Evolutionary conservation across 2,797 vertebrate species (phyloP).

Genomic region (Sebastolobus alascanus): DNA sequence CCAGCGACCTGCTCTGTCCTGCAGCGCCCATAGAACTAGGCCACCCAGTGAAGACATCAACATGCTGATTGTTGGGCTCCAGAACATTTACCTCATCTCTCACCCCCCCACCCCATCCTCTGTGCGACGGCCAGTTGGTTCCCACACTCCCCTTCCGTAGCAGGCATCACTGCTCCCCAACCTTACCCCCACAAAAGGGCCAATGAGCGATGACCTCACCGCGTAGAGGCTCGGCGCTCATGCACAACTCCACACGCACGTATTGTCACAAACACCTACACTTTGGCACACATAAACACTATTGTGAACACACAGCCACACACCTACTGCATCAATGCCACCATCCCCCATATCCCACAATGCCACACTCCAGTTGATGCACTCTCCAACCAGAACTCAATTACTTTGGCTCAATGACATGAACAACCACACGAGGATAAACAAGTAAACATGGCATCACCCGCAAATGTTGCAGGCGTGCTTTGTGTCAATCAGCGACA

Average conservation of each 20-base stretch:
- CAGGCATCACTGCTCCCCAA: slow-evolving; percentile 68
- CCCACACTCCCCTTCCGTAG: slow-evolving; percentile 75
- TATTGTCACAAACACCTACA: slow-evolving; percentile 42
- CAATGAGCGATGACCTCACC: slow-evolving; percentile 74
- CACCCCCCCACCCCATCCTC: slow-evolving; percentile 60
- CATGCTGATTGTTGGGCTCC: slow-evolving; percentile 77
- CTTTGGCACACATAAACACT: slow-evolving; percentile 26
- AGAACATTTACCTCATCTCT: slow-evolving; percentile 76
- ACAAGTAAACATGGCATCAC: slow-evolving; percentile 7
- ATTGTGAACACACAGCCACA: slow-evolving; percentile 16
- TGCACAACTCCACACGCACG: slow-evolving; percentile 52
- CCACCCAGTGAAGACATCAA: slow-evolving; percentile 76
- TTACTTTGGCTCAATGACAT: slow-evolving; percentile 4
- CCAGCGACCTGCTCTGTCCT: slow-evolving; percentile 51
- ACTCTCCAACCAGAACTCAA: slow-evolving; percentile 1
- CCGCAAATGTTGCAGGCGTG: neutral
- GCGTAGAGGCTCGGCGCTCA: slow-evolving; percentile 33
- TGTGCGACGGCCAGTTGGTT: slow-evolving; percentile 65
- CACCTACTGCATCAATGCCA: slow-evolving; percentile 27
- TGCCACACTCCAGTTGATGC: slow-evolving; percentile 18
- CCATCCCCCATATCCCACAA: slow-evolving; percentile 15
- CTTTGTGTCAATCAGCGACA: neutral
- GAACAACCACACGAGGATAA: slow-evolving; percentile 5
- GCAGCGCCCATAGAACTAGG: slow-evolving; percentile 67
- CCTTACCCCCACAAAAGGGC: slow-evolving; percentile 70